phyloP scores from a whole-genome alignment of 2,888 invertebrate species.

The Diadromus collaris region DNA sequence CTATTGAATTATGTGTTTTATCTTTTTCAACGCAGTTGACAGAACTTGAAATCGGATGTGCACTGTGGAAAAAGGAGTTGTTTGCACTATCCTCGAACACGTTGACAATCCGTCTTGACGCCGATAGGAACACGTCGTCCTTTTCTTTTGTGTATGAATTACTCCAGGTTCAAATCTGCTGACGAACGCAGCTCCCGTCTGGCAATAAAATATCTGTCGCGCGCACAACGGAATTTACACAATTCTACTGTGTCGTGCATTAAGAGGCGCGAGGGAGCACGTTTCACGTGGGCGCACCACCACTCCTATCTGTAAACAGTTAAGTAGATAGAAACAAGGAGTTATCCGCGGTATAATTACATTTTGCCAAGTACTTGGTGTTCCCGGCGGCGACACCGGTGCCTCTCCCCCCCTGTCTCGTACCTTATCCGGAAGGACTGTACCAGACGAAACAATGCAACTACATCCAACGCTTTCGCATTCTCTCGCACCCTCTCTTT shows the following conservation, averaged over 20 bases:
- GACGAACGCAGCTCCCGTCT: not conserved
- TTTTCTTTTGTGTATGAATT: not conserved
- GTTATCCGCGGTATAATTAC: conserved; percentile 62
- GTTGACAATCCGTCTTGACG: too few species aligned
- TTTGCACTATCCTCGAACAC: too few species aligned
- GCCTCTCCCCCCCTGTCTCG: conserved; percentile 21
- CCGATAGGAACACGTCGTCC: too few species aligned
- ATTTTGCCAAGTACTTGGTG: conserved; percentile 58
- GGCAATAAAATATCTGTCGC: conserved; percentile 18
- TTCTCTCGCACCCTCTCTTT: conserved; percentile 13
- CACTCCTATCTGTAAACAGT: conserved; percentile 52
- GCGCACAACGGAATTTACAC: conserved; percentile 35
- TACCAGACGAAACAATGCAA: conserved; percentile 53
- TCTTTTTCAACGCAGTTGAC: too few species aligned
- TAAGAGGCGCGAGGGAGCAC: conserved; percentile 37
- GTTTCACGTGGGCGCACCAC: conserved; percentile 42
- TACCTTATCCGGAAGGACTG: conserved; percentile 48
- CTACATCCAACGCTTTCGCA: conserved; percentile 35
- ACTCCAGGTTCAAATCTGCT: not conserved
- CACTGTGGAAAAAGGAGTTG: too few species aligned
- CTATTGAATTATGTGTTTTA: not conserved
- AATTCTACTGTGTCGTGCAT: conserved; percentile 14
- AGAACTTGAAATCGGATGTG: too few species aligned
- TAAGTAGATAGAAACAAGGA: conserved; percentile 60
- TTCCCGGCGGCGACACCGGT: conserved; percentile 50